These are phyloP conservation scores for Limenitis camilla DNA, from an alignment of 2,888 invertebrate genomes.

Conservation along the genomic window DNA sequence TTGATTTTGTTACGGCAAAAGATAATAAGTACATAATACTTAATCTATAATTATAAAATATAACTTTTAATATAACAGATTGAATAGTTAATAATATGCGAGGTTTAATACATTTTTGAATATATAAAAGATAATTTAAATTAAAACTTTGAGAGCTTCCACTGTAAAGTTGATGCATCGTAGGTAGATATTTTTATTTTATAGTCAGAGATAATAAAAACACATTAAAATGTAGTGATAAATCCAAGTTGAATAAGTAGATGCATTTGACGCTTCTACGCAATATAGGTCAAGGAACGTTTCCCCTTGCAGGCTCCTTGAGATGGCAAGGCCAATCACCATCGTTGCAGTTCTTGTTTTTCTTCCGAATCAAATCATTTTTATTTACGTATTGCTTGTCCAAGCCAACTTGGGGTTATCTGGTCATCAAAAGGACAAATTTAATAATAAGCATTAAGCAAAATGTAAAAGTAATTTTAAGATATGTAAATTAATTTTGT, in stretches of 20 bases:
- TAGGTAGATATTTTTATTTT: too few relatives aligned
- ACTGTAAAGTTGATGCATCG: too few relatives aligned
- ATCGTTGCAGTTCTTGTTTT: constrained; percentile 48
- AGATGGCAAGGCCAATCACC: constrained; percentile 65
- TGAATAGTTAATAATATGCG: too few relatives aligned
- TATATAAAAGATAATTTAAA: too few relatives aligned
- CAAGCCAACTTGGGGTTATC: constrained; percentile 51
- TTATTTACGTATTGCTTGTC: constrained; percentile 67
- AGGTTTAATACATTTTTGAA: too few relatives aligned
- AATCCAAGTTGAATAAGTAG: constrained; percentile 32
- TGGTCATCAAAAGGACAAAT: constrained; percentile 62
- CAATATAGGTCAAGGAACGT: constrained; percentile 67
- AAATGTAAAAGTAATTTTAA: neutral
- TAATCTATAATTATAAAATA: too few relatives aligned
- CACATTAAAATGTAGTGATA: constrained; percentile 25
- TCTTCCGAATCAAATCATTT: constrained; percentile 67
- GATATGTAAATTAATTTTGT: constrained; percentile 1
- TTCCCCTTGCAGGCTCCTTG: constrained; percentile 71
- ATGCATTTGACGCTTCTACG: constrained; percentile 32
- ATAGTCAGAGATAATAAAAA: too few relatives aligned
- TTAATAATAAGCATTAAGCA: constrained; percentile 31
- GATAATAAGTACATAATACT: too few relatives aligned
- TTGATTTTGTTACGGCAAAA: too few relatives aligned
- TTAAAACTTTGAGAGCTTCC: too few relatives aligned
- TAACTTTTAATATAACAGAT: too few relatives aligned